Base-by-base conservation (phyloP, 2,888 invertebrate species). In the Metacarcinus magister region DNA sequence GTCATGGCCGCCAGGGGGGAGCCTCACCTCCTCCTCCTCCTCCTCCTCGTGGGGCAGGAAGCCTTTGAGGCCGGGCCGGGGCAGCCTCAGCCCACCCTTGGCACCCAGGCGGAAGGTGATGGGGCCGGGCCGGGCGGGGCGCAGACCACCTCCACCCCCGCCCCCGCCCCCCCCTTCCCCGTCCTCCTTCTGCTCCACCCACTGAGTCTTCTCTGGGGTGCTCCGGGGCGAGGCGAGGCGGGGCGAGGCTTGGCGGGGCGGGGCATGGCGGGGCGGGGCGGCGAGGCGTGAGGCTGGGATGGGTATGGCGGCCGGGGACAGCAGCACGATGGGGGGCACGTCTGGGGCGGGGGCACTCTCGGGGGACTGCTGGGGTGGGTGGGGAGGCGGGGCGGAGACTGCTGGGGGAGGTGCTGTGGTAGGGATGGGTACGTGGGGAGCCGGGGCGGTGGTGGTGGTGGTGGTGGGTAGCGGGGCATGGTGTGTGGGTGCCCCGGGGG, bases 21-120 rank as follows among this genome's bases (percentile, higher is more conserved):
- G 60, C 28, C 60, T 0, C 8, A n/a, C 60, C 48, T 93, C 96
- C 28, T 96, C 95, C 46, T 96, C 95, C 46, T 96, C 96, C 19
- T 96, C 96, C 28, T 96, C 94, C 46, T 75, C 90, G 39, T 67
- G 87, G 10, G 95, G 89, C 28, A 94, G 28, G 7, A 94, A 32
- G 3, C 89, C 96, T 32, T 93, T 96, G 60, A 94, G 96, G 4
- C 60, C 28, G 2, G 67, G 67, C 28, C 93, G 60, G 60, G 39
- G 43, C 89, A 54, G 89, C 3, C 39, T 23, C 43, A 89, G 90
- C 54, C 39, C 89, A 44, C 92, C 67, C 92, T 94, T 44, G 60
- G 60, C 32, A 13, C 92, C 96, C 7, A 96, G 92, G 4, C 93
- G 75, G 93, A 96, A 96, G 28, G 95, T 95, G 92, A 96, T 96